phyloP scores from a whole-genome alignment of 2,113 vertebrate genomes.

The Macroglossus sobrinus region DNA sequence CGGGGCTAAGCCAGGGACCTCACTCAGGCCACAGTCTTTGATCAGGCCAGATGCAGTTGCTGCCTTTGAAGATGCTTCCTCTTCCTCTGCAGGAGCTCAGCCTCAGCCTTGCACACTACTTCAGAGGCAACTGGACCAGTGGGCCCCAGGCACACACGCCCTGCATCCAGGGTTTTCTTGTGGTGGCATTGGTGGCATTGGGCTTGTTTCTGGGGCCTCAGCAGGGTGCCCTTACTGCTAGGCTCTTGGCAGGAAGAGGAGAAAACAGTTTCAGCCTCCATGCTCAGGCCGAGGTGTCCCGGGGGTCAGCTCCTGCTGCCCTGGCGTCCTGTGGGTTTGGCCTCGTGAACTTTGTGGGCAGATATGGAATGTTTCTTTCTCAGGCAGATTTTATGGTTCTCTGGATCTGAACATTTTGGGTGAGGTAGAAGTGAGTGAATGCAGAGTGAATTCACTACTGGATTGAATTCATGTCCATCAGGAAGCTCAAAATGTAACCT shows the following conservation, averaged over 20 bases:
- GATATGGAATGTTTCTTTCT: background rate
- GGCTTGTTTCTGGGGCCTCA: background rate
- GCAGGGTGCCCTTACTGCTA: background rate
- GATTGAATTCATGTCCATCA: background rate
- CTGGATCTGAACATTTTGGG: background rate
- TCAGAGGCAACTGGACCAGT: background rate
- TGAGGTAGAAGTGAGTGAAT: background rate
- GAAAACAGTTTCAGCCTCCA: background rate
- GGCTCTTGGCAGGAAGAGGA: background rate
- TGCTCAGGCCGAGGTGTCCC: no score
- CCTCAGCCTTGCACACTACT: background rate
- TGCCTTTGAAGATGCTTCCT: constrained; percentile 46
- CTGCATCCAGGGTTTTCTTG: background rate
- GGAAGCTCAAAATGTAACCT: background rate
- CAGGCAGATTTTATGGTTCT: background rate
- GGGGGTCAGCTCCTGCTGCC: background rate
- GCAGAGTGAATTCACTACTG: background rate
- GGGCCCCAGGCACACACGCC: background rate
- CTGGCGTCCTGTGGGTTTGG: fast-evolving
- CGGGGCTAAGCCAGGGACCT: background rate
- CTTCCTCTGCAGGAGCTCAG: constrained; percentile 34
- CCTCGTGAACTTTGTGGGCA: background rate
- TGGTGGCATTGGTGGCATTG: background rate
- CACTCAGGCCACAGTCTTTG: background rate
- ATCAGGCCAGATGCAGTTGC: constrained; percentile 47